phyloP scores from a whole-genome alignment of 2,113 vertebrate species.

The Sinocyclocheilus grahami region DNA sequence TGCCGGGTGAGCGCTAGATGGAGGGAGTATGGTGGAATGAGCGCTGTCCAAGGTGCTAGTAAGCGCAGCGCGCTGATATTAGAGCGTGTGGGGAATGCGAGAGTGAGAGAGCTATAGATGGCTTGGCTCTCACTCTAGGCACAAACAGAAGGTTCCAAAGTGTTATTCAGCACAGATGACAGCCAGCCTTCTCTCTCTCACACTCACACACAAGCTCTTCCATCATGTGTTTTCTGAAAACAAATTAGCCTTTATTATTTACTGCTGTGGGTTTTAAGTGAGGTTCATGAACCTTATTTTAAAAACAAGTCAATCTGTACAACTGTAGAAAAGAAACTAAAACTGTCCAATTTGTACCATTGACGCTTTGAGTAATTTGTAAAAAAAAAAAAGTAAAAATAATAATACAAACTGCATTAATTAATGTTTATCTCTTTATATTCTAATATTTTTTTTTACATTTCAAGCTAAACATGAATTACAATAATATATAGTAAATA shows the following conservation, averaged over 20 bases:
- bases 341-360: neutral
- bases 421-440: too few relatives aligned
- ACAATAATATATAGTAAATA: too few relatives aligned
- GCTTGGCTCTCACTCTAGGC: conserved; percentile 54
- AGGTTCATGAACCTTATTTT: conserved; percentile 9
- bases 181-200: conserved; percentile 41
- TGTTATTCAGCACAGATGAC: conserved; percentile 44
- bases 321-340: neutral
- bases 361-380: too few relatives aligned
- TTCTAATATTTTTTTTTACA: too few relatives aligned
- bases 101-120: conserved; percentile 44
- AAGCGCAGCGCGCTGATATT: conserved; percentile 20
- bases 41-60: conserved; percentile 43
- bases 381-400: too few relatives aligned
- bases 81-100: conserved; percentile 29
- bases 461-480: too few relatives aligned
- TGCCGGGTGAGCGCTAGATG: conserved; percentile 51
- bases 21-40: conserved; percentile 25
- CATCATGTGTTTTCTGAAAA: conserved; percentile 46
- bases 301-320: neutral
- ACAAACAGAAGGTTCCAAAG: conserved; percentile 60
- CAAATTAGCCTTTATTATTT: conserved; percentile 38
- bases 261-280: neutral
- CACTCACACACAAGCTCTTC: conserved; percentile 24
- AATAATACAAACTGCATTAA: too few relatives aligned